phyloP scores from a whole-genome alignment of 2,888 invertebrate species.

The Volucella zonaria region DNA sequence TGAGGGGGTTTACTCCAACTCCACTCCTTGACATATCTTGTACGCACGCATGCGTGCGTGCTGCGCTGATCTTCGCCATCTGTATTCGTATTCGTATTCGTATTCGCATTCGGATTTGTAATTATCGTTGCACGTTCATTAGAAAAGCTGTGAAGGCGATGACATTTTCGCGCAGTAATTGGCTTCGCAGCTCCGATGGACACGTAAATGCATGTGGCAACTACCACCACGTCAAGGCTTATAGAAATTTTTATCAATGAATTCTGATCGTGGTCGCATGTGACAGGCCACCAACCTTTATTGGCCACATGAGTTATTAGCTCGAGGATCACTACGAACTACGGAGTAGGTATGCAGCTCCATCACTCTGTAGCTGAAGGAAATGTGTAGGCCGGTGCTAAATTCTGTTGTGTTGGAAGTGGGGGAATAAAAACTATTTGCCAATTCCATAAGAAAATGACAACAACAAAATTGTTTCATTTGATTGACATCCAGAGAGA shows the following conservation, averaged over 20 bases:
- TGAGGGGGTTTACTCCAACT: conserved; percentile 33
- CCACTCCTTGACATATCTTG: conserved; percentile 17
- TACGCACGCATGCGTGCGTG: conserved; percentile 62
- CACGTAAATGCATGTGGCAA: conserved; percentile 23
- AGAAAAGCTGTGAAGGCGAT: conserved; percentile 48
- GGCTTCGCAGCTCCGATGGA: conserved; percentile 46
- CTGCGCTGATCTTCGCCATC: conserved; percentile 2
- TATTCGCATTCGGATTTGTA: conserved; percentile 20
- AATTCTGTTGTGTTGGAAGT: conserved; percentile 3
- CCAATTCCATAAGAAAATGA: conserved; percentile 16
- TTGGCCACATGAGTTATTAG: conserved; percentile 66
- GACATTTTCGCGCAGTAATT: conserved; percentile 67
- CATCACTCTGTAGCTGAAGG: conserved; percentile 28
- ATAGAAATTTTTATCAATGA: conserved; percentile 68
- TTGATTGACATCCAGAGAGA: conserved; percentile 57
- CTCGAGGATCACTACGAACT: conserved; percentile 29
- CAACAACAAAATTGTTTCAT: conserved; percentile 6
- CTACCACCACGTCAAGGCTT: conserved; percentile 57
- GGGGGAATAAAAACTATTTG: conserved; percentile 38
- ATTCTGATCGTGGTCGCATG: conserved; percentile 70
- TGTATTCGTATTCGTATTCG: conserved; percentile 1
- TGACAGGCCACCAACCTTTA: conserved; percentile 57
- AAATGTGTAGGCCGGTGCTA: conserved; percentile 59
- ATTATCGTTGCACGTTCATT: conserved; percentile 66
- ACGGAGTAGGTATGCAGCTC: no score